phyloP scores from a whole-genome alignment of 2,888 invertebrate genomes.

The Andricus curvator region DNA sequence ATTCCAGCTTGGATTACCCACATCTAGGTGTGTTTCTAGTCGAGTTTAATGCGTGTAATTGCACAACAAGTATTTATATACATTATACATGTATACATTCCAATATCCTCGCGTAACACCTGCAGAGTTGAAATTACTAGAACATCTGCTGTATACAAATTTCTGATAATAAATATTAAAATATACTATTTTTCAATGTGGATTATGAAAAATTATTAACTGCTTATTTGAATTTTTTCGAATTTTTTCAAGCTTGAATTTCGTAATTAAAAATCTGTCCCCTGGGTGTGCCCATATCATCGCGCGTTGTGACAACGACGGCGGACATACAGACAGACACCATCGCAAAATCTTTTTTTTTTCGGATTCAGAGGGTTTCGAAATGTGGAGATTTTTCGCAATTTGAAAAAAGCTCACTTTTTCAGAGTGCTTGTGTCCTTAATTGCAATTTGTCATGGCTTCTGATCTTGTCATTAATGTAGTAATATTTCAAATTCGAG shows the following conservation, averaged over 20 bases:
- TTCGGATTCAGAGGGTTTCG: no score
- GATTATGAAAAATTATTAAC: no score
- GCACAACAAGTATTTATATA: slow-evolving; percentile 19
- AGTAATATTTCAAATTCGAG: slow-evolving; percentile 16
- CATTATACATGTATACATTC: not conserved
- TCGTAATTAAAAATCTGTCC: no score
- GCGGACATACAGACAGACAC: no score
- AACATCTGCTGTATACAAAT: not conserved
- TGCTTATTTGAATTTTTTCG: not conserved
- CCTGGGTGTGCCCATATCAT: no score
- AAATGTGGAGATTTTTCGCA: no score
- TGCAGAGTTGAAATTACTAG: slow-evolving; percentile 25
- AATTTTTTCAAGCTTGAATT: not conserved
- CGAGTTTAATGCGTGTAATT: slow-evolving; percentile 23
- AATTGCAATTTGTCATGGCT: not conserved
- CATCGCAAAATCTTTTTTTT: no score
- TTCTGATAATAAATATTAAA: not conserved
- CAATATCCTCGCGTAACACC: not conserved
- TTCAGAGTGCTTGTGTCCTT: not conserved
- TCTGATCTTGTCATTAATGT: not conserved
- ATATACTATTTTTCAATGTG: no score
- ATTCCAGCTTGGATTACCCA: not conserved
- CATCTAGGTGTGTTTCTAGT: not conserved
- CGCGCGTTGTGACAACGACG: no score
- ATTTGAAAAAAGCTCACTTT: not conserved